Percentiles rank a stretch among this genome's conserved stretches.
These are phyloP conservation scores for Mechanitis mazaeus DNA, from an alignment of 2,888 invertebrate genomes.

Conservation along the genomic window DNA sequence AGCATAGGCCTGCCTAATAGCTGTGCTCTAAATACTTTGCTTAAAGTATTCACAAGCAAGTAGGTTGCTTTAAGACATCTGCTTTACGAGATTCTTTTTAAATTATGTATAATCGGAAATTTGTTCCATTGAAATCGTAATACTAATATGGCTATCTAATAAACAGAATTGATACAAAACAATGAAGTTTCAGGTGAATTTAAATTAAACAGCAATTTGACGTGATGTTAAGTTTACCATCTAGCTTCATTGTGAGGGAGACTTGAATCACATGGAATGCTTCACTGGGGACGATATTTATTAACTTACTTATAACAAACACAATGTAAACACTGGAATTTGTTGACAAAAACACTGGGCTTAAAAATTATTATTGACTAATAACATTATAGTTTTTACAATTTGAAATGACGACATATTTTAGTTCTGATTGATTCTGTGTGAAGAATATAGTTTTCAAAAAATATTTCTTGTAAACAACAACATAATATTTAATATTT, in stretches of 20 bases:
- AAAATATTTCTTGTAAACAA: constrained; percentile 7
- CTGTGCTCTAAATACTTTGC: constrained; percentile 10
- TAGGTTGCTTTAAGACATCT: constrained; percentile 1
- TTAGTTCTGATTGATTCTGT: neutral
- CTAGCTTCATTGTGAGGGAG: constrained; percentile 36
- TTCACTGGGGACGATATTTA: constrained; percentile 36
- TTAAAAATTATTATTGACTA: neutral
- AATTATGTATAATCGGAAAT: constrained; percentile 7
- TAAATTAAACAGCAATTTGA: constrained; percentile 30
- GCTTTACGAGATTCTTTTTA: constrained; percentile 14
- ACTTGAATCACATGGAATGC: constrained; percentile 62
- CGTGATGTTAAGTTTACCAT: constrained; percentile 33
- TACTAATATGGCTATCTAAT: constrained; percentile 17
- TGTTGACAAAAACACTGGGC: constrained; percentile 31
- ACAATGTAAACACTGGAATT: constrained; percentile 46
- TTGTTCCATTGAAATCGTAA: constrained; percentile 6
- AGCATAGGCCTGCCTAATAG: constrained; percentile 20
- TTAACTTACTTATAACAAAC: constrained; percentile 49
- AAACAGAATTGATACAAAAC: constrained; percentile 9
- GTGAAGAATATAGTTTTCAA: neutral
- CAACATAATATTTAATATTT: constrained; percentile 1
- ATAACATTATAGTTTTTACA: neutral
- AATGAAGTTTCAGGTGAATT: constrained; percentile 48
- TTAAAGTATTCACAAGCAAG: constrained; percentile 7
- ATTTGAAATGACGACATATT: too few relatives aligned